phyloP scores from a whole-genome alignment of 2,888 invertebrate species.

The Aleiodes alternator region DNA sequence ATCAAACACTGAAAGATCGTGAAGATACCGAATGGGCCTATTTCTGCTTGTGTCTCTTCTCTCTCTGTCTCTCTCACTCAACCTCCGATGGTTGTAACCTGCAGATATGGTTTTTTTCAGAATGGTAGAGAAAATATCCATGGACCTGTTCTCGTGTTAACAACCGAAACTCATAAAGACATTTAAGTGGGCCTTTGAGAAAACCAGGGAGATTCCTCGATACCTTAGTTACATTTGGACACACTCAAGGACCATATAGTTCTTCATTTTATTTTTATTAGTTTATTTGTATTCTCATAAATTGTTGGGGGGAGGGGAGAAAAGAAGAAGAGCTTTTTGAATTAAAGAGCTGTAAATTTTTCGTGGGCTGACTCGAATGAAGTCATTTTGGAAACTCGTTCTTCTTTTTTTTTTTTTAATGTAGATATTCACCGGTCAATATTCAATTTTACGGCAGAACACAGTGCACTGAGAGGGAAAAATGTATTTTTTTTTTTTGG shows the following conservation, averaged over 20 bases:
- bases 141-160: slow-evolving; percentile 72
- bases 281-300: slow-evolving; percentile 49
- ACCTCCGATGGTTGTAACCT: slow-evolving; percentile 14
- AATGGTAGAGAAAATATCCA: neutral
- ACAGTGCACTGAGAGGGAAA: too few relatives aligned
- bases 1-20: slow-evolving; percentile 67
- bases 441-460: slow-evolving; percentile 13
- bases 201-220: slow-evolving; percentile 50
- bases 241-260: slow-evolving; percentile 36
- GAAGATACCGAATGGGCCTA: slow-evolving; percentile 48
- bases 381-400: slow-evolving; percentile 33
- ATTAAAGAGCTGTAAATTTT: slow-evolving; percentile 32
- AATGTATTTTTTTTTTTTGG: too few relatives aligned
- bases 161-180: slow-evolving; percentile 75
- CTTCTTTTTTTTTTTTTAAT: neutral
- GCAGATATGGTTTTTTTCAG: slow-evolving; percentile 22
- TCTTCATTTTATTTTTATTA: slow-evolving; percentile 34
- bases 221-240: slow-evolving; percentile 12
- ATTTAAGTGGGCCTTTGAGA: slow-evolving; percentile 67
- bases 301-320: slow-evolving; percentile 47
- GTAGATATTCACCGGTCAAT: slow-evolving; percentile 13
- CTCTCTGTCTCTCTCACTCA: too few relatives aligned
- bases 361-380: slow-evolving; percentile 8
- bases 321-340: slow-evolving; percentile 20
- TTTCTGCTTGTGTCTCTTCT: neutral